Evolutionary conservation across 2,797 vertebrate species (phyloP), one percentile per base, ranked within the genome.

Genomic region (Agapornis canus): DNA sequence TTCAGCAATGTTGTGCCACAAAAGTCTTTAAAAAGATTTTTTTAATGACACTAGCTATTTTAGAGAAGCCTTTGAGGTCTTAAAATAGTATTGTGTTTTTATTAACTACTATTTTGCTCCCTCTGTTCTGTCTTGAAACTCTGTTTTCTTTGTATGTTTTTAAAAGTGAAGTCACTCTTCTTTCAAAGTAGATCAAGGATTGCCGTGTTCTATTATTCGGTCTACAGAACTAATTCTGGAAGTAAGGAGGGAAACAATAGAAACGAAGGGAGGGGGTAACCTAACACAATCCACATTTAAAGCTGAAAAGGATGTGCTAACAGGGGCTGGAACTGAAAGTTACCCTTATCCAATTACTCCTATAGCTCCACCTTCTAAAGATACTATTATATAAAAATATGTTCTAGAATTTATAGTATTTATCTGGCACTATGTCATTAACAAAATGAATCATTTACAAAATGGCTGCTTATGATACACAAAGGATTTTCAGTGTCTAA

Each of bases 61-160:
- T 72, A 93, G 60, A 80, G 69, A 89, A 94, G 49, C 22, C 72
- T 90, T 77, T 89, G 45, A 82, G 35, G 21, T 72, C 79, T 96
- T 96, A 84, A 96, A 96, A 82, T 92, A 64, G 63, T 86, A 73
- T 76, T 91, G 65, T 86, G 45, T 42, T 76, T 88, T 96, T 96
- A 96, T 96, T 96, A 95, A 93, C 86, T 78, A 68, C 18, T 5
- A 32, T 91, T 94, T 96, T 94, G 7, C 15, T 75, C 47, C 61
- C 65, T 88, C 27, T 95, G 57, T 43, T 94, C 71, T 92, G 7
- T 47, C 69, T 93, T 95, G 80, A 84, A 93, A 37, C 42, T 61
- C 9, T 78, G 14, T 68, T 80, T 82, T 81, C 32, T 89, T 84
- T 85, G 42, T 82, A 42, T 54, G 23, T 57, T 91, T 80, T 95